Base-by-base conservation (phyloP, 2,113 vertebrate species). In the Picathartes gymnocephalus region DNA sequence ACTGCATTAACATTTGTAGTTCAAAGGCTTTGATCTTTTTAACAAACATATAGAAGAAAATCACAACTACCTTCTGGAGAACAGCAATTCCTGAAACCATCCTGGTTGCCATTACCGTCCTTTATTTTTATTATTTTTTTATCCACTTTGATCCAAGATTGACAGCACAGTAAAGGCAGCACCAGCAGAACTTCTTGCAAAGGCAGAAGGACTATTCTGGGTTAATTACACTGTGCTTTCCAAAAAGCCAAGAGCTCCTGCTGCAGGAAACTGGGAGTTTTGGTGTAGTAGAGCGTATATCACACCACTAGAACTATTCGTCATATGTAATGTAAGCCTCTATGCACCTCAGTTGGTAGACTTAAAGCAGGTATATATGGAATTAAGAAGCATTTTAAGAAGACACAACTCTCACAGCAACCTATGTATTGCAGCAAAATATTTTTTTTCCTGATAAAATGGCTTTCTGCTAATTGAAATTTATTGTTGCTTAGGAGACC, bases 41-140 rank as follows among this genome's bases (percentile, higher is more conserved):
- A 81, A 86, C 8, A 81, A 78, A 87, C 74, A 28, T 27, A 45
- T 84, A 77, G n/a, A 95, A 83, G 51, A 44, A 85, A 66, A 68
- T 81, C 44, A 79, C 23, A 88, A 60, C 62, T 92, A 39, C 81
- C 11, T 86, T 45, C 37, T 13, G 44, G 58, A 54, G 42, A 96
- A 84, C 33, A 74, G 39, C 78, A 79, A 91, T 92, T 94, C 42
- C 71, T 7, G 8, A 24, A 47, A 51, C 22, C 25, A 58, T 58
- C 31, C 22, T 16, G 7, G 45, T 44, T 77, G 39, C 27, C 53
- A 60, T 44, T 53, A 60, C 9, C 42, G 39, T 61, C 24, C 15
- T 44, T 24, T 58, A 62, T 35, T 40, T 88, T 81, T 82, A 37
- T 70, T 90, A 85, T 50, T 90, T 92, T 86, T 60, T 39, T 45